Evolutionary conservation across 1,140 invertebrate genomes (phyloP).

Genomic region (Schlechtendalia chinensis): DNA sequence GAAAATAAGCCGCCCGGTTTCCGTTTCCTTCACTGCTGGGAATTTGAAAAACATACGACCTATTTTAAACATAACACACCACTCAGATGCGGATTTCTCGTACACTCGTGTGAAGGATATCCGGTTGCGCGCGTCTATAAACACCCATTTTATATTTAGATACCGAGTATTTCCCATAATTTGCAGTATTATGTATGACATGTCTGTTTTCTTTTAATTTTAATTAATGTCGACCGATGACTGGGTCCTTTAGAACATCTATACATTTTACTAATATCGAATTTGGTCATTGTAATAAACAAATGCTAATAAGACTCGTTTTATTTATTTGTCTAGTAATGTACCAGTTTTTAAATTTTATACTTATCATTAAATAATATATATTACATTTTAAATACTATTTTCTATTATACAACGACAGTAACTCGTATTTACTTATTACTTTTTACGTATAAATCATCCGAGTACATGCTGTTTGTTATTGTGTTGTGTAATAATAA

Average conservation of each 20-base stretch:
- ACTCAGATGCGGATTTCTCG: constrained; percentile 31
- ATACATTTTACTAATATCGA: not conserved
- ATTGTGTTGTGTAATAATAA: not conserved
- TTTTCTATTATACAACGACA: not conserved
- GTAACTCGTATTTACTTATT: not conserved
- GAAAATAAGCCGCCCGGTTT: constrained; percentile 44
- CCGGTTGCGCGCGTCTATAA: constrained; percentile 21
- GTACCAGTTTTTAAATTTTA: not conserved
- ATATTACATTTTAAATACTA: not conserved
- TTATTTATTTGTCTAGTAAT: not conserved
- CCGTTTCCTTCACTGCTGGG: constrained; percentile 25
- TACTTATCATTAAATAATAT: too few species aligned
- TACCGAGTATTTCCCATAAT: not conserved
- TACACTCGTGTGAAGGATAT: constrained; percentile 13
- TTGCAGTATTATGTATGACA: not conserved
- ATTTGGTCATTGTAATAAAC: not conserved
- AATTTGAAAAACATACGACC: constrained; percentile 38
- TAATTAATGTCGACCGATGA: not conserved
- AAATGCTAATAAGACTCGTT: not conserved
- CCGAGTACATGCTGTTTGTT: not conserved
- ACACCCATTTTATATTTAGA: constrained; percentile 42
- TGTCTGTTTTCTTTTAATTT: constrained; percentile 22
- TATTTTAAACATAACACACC: constrained; percentile 41
- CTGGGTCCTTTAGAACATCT: not conserved
- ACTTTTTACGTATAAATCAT: too few species aligned